phyloP scores from a whole-genome alignment of 2,797 vertebrate species.

The Microcaecilia unicolor region DNA sequence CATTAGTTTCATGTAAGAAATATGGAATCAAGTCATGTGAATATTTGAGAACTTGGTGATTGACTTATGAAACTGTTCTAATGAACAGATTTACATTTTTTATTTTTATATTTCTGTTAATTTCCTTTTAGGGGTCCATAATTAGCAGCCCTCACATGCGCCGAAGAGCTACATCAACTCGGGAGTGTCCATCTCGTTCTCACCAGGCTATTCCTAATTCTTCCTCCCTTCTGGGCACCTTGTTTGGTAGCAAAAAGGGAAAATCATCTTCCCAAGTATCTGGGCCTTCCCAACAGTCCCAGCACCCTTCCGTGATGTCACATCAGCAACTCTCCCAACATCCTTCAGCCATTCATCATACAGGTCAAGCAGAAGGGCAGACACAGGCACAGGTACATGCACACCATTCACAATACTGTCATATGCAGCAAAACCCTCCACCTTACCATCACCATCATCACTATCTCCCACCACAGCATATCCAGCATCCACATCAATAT shows the following conservation, averaged over 20 bases:
- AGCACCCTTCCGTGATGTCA: slow-evolving; percentile 53
- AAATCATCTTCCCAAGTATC: slow-evolving; percentile 71
- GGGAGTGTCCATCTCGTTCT: slow-evolving; percentile 83
- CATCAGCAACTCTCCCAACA: slow-evolving; percentile 64
- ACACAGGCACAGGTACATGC: slow-evolving; percentile 49
- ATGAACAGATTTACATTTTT: slow-evolving; percentile 41
- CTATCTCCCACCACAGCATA: slow-evolving; percentile 80
- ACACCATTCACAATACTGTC: slow-evolving; percentile 77
- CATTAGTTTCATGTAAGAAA: slow-evolving; percentile 10
- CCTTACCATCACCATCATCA: slow-evolving; percentile 93
- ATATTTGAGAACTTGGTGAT: slow-evolving; percentile 38
- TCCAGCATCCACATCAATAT: slow-evolving; percentile 72
- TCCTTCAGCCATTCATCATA: slow-evolving; percentile 62
- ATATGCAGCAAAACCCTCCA: slow-evolving; percentile 77
- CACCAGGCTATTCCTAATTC: slow-evolving; percentile 80
- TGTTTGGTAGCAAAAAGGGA: slow-evolving; percentile 80
- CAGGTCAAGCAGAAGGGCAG: slow-evolving; percentile 53
- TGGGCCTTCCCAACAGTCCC: slow-evolving; percentile 50
- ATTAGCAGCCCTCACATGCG: slow-evolving; percentile 96
- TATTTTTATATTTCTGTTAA: slow-evolving; percentile 66
- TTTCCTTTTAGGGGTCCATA: slow-evolving; percentile 90
- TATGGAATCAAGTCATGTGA: slow-evolving; percentile 17
- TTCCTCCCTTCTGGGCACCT: slow-evolving; percentile 83
- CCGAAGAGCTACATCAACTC: slow-evolving; percentile 78
- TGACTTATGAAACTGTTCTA: slow-evolving; percentile 35